These are phyloP conservation scores for Rhegmatorhina hoffmannsi DNA, from an alignment of 2,113 vertebrate genomes.

Conservation along the genomic window DNA sequence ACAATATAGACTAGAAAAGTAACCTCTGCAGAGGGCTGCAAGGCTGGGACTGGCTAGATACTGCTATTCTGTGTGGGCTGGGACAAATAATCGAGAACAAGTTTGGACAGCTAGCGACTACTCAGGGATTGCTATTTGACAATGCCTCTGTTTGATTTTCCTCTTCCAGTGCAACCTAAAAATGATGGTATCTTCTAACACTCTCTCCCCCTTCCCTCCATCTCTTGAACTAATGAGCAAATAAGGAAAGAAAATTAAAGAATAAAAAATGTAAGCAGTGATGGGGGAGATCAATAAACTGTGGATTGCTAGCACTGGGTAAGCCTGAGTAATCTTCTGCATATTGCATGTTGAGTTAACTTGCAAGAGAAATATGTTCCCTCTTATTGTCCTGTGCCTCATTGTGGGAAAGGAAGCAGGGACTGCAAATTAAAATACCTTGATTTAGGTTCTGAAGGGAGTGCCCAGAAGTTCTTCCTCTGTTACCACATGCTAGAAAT, in stretches of 20 bases:
- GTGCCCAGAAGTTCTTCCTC: conserved; percentile 61
- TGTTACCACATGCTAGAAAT: conserved; percentile 24
- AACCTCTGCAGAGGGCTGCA: background rate
- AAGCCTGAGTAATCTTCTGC: conserved; percentile 72
- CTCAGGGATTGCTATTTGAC: background rate
- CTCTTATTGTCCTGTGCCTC: conserved; percentile 55
- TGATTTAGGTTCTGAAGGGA: conserved; percentile 72
- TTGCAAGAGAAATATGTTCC: conserved; percentile 74
- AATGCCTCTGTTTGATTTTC: conserved; percentile 12
- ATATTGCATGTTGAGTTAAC: conserved; percentile 77
- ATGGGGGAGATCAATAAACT: conserved; percentile 77
- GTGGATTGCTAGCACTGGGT: conserved; percentile 72
- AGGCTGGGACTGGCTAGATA: background rate
- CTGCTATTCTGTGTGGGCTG: background rate
- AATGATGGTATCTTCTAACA: conserved; percentile 28
- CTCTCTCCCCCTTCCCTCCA: background rate
- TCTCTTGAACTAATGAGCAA: conserved; percentile 72
- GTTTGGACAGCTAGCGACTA: background rate
- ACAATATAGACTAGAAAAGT: background rate
- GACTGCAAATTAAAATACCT: conserved; percentile 77
- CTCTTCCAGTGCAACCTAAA: conserved; percentile 29
- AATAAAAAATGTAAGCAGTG: conserved; percentile 78
- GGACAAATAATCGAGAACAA: background rate
- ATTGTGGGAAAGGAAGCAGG: conserved; percentile 58
- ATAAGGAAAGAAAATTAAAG: conserved; percentile 81